Conservation (phyloP, 2,888 invertebrate genomes). For the Epinotia bilunana region DNA sequence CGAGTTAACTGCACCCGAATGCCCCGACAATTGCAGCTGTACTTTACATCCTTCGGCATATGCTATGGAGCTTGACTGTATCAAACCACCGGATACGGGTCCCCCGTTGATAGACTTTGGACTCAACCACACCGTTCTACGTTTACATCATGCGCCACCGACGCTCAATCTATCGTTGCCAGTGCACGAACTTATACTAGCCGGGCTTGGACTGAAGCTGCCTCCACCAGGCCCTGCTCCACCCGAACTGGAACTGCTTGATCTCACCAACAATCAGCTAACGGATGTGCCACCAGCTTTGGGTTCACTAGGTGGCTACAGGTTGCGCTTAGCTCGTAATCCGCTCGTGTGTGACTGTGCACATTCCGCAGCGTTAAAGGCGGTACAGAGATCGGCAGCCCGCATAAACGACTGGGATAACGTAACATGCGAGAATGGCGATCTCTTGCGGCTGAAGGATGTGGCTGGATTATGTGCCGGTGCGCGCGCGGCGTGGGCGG, state of each 20-base stretch:
- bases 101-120: constrained; percentile 11
- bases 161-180: constrained; percentile 16
- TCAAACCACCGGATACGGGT: constrained; percentile 17
- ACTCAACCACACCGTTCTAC: constrained; percentile 35
- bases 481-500: constrained; percentile 39
- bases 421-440: constrained; percentile 48
- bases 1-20: constrained; percentile 39
- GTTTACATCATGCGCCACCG: constrained; percentile 26
- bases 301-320: constrained; percentile 21
- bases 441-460: constrained; percentile 39
- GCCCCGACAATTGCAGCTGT: constrained; percentile 42
- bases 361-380: constrained; percentile 39
- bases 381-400: constrained; percentile 13
- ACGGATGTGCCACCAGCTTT: constrained; percentile 38
- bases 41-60: constrained; percentile 35
- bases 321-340: constrained; percentile 49
- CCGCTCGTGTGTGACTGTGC: constrained; percentile 52
- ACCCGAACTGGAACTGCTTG: constrained; percentile 48
- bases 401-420: constrained; percentile 47
- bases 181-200: constrained; percentile 41
- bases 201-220: constrained; percentile 40
- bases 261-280: constrained; percentile 49
- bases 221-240: constrained; percentile 43
- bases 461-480: constrained; percentile 51
- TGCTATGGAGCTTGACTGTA: constrained; percentile 29